These are phyloP conservation scores for Stichodactyla mertensii DNA, from an alignment of 64 coral and sea anemone species.

Conservation along the genomic window DNA sequence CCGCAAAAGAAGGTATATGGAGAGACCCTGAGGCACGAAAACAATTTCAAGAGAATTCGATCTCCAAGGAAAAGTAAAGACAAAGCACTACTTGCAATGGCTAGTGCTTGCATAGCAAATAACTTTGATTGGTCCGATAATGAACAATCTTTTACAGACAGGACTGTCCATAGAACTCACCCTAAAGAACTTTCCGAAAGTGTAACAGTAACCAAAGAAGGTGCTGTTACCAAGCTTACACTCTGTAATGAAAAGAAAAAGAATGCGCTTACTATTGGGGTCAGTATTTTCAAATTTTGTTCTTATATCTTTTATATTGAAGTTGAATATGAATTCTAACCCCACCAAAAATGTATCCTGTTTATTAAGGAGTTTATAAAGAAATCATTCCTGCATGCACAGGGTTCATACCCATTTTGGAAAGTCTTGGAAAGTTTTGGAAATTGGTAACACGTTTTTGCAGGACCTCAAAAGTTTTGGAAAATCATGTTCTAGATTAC, in stretches of 20 bases:
- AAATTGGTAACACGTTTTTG: too few species aligned
- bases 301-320: neutral
- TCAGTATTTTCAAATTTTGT: conserved; percentile 24
- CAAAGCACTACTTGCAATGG: conserved; percentile 14
- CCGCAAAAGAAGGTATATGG: neutral
- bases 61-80: conserved; percentile 31
- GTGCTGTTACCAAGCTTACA: conserved; percentile 34
- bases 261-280: conserved; percentile 52
- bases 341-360: too few species aligned
- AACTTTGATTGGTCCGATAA: conserved; percentile 5
- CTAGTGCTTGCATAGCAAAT: neutral
- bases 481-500: too few species aligned
- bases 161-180: neutral
- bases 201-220: conserved; percentile 36
- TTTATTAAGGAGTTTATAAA: too few species aligned
- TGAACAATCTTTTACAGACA: neutral
- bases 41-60: neutral
- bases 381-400: too few species aligned
- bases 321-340: too few species aligned
- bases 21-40: neutral
- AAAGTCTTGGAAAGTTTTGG: too few species aligned
- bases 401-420: too few species aligned
- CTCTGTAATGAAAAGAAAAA: conserved; percentile 54
- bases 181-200: conserved; percentile 10
- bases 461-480: too few species aligned